Evolutionary conservation across 1,140 invertebrate species (phyloP), one percentile per base, ranked within the genome.

Genomic region (Leptonema lineaticorne): DNA sequence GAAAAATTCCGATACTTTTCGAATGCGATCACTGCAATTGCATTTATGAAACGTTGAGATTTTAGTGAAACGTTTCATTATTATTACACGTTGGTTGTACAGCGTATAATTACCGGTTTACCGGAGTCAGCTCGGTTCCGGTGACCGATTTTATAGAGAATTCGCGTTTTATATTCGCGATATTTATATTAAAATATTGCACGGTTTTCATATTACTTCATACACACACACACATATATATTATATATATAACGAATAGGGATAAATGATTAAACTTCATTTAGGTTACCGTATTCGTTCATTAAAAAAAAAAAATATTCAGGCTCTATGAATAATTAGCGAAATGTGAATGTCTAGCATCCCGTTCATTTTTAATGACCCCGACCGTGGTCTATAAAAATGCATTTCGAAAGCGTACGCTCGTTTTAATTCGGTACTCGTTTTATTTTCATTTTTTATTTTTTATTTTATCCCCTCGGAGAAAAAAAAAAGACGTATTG

Each of bases 221-320:
- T n/a, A n/a, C n/a, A n/a, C n/a, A n/a, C n/a, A n/a, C n/a, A n/a
- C n/a, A n/a, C n/a, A n/a, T n/a, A n/a, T n/a, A n/a, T n/a, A n/a
- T n/a, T n/a, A n/a, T n/a, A n/a, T n/a, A n/a, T n/a, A n/a, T n/a
- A n/a, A n/a, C n/a, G n/a, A n/a, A n/a, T n/a, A n/a, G n/a, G n/a
- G 29, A 62, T 62, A 37, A 62, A 62, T 62, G 18, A 62, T 62
- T 37, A 62, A 62, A 22, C 58, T 33, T 24, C 33, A 33, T 28
- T 62, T 29, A 11, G 7, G 58, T 7, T 37, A 33, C 8, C 28
- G 58, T 28, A 62, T 26, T 30, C 41, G 2, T 37, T 24, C 30
- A 18, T 41, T 41, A 9, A 41, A 14, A 14, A 62, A 8, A 7
- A 27, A 62, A 62, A 58, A 27, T 58, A 26, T 27, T 58, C n/a